phyloP scores from a whole-genome alignment of 2,888 invertebrate species.

The Anaspis maculata region DNA sequence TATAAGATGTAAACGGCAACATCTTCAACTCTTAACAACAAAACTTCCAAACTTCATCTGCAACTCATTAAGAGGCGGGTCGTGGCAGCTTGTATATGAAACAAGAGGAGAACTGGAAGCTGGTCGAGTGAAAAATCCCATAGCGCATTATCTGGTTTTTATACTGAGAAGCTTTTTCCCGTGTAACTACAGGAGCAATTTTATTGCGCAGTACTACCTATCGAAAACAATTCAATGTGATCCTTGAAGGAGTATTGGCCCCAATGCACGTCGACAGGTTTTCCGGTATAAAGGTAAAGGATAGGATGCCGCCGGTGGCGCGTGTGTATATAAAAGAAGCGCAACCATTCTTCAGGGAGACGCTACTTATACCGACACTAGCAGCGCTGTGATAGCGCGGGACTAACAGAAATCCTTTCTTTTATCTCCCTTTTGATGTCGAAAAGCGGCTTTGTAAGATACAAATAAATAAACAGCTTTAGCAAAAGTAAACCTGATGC shows the following conservation, averaged over 20 bases:
- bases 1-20: no score
- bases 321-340: constrained; percentile 7
- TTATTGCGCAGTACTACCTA: constrained; percentile 12
- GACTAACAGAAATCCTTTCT: constrained; percentile 26
- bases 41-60: no score
- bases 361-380: constrained; percentile 17
- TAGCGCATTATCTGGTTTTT: no score
- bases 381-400: constrained; percentile 20
- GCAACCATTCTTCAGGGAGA: constrained; percentile 10
- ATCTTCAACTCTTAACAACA: no score
- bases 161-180: no score
- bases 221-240: constrained; percentile 15
- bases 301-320: no score
- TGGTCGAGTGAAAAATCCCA: no score
- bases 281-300: no score
- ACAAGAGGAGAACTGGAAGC: no score
- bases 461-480: constrained; percentile 32
- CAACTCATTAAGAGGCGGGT: no score
- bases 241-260: constrained; percentile 14
- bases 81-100: no score
- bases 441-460: constrained; percentile 28
- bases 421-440: constrained; percentile 29
- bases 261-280: constrained; percentile 8
- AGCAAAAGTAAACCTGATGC: constrained; percentile 22
- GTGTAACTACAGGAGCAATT: no score